Evolutionary conservation across 2,797 vertebrate genomes (phyloP), one percentile per base, ranked within the genome.

Genomic region (Chelidonichthys spinosus): DNA sequence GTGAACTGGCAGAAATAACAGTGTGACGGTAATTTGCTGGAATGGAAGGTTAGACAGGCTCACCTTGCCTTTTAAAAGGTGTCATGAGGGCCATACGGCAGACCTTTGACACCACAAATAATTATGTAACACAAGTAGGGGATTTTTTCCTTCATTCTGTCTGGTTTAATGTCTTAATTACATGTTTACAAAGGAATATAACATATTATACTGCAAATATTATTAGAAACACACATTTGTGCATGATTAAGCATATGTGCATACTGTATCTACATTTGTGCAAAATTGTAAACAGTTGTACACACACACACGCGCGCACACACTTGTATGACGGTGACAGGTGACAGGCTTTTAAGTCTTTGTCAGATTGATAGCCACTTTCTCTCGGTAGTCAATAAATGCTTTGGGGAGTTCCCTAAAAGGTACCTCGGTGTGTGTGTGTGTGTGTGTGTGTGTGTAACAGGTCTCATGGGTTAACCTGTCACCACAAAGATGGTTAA

Each of bases 281-380:
- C 58, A 53, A 52, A 79, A 54, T 3, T 25, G 35, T 8, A 60
- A 40, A 44, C 5, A n/a, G n/a, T n/a, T n/a, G n/a, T n/a, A 25
- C 25, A 25, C 25, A 25, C 0, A 17, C 15, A 3, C 15, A 46
- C 46, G n/a, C 46, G n/a, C 46, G n/a, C 47, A 2, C 55, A 33
- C 64, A 60, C n/a, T n/a, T n/a, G n/a, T n/a, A n/a, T n/a, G n/a
- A n/a, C n/a, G n/a, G n/a, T n/a, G n/a, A n/a, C n/a, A n/a, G n/a
- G 69, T 85, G 85, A 84, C 87, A 90, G 88, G 81, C 89, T 90
- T 91, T 92, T 90, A 91, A 88, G 86, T 67, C 83, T 79, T 80
- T 90, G 86, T 91, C 88, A 91, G 90, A 92, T 91, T 92, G 91
- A 92, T 90, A 81, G 87, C 77, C 84, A 89, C 85, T 84, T 85